phyloP scores from a whole-genome alignment of 2,888 invertebrate species.

The Acanthosepion esculentum region DNA sequence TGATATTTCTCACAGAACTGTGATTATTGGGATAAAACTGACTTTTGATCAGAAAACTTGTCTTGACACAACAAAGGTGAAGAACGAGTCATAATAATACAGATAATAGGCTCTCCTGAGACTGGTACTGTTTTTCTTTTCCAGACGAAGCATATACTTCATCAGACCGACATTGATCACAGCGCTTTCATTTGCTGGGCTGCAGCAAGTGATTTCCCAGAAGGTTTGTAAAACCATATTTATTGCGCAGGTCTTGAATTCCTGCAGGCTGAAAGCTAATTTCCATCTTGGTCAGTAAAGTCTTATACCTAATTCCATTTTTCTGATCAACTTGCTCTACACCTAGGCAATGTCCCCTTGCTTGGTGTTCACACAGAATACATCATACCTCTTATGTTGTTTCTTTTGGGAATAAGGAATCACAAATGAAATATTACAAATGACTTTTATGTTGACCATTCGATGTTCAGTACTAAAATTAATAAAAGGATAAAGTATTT shows the following conservation, averaged over 20 bases:
- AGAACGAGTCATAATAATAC: background rate
- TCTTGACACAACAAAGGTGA: background rate
- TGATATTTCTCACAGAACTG: background rate
- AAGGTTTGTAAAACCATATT: background rate
- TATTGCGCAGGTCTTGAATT: background rate
- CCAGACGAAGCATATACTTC: background rate
- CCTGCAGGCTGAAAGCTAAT: background rate
- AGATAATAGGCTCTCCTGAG: background rate
- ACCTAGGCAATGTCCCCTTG: background rate
- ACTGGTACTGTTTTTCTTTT: background rate
- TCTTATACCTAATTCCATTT: background rate
- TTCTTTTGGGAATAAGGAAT: no score
- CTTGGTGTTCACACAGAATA: no score
- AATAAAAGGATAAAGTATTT: no score
- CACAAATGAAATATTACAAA: no score
- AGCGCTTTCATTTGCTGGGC: background rate
- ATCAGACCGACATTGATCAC: constrained; percentile 6
- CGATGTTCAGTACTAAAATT: no score
- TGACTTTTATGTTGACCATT: no score
- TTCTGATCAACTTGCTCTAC: background rate
- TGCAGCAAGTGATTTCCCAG: constrained; percentile 8
- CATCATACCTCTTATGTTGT: no score
- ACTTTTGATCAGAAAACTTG: background rate
- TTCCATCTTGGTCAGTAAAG: background rate
- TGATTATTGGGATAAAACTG: background rate